phyloP scores from a whole-genome alignment of 2,797 vertebrate species.

The Danionella dracula region DNA sequence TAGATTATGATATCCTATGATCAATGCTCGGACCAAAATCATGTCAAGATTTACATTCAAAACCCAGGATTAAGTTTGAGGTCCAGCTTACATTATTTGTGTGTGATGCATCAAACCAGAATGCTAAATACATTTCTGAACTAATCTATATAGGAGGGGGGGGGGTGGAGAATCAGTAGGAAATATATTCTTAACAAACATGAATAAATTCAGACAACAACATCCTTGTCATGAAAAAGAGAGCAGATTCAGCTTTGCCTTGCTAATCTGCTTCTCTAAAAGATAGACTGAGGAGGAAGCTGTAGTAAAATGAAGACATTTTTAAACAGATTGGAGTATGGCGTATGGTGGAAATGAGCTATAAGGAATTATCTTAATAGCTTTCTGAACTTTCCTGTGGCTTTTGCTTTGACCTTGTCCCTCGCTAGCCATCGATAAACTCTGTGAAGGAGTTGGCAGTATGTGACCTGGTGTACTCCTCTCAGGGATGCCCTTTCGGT shows the following conservation, averaged over 20 bases:
- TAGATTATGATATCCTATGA: too few species aligned
- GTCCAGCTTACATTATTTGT: background rate
- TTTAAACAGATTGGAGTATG: conserved; percentile 21
- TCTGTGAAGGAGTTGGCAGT: conserved; percentile 11
- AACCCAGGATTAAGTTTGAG: background rate
- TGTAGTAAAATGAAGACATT: conserved; percentile 9
- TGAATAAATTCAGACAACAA: too few species aligned
- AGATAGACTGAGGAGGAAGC: conserved; percentile 23
- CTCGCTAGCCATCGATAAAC: conserved; percentile 38
- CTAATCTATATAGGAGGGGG: too few species aligned
- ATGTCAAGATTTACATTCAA: background rate
- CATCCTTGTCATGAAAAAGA: conserved; percentile 53
- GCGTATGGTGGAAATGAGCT: conserved; percentile 18
- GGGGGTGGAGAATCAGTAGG: too few species aligned
- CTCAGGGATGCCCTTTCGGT: conserved; percentile 36
- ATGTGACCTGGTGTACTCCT: conserved; percentile 20
- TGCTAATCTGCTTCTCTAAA: conserved; percentile 50
- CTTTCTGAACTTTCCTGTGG: conserved; percentile 36
- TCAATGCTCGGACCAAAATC: too few species aligned
- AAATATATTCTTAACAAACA: too few species aligned
- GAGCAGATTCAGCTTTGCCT: conserved; percentile 53
- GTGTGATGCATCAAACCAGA: conserved; percentile 22
- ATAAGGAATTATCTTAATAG: conserved; percentile 28
- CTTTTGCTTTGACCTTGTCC: conserved; percentile 23
- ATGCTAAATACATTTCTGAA: conserved; percentile 52